phyloP scores from a whole-genome alignment of 2,797 vertebrate species.

The Labroides dimidiatus region DNA sequence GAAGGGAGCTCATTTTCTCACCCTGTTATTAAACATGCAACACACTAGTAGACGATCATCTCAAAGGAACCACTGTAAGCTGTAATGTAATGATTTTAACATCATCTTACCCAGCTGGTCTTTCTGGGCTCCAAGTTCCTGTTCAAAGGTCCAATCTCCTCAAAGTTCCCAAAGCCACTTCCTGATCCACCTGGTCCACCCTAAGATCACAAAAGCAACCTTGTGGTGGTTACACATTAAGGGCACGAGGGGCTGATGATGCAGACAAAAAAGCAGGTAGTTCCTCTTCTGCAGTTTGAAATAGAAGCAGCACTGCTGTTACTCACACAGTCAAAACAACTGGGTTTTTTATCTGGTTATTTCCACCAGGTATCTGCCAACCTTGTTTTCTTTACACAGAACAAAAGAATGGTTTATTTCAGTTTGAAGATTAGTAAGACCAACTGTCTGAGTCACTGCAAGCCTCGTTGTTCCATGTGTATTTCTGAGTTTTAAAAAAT shows the following conservation, averaged over 20 bases:
- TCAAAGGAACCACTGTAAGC: too few species aligned
- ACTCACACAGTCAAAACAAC: slow-evolving; percentile 12
- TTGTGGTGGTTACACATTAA: neutral
- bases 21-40: neutral
- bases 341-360: neutral
- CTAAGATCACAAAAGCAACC: slow-evolving; percentile 70
- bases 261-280: neutral
- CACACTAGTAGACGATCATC: neutral
- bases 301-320: slow-evolving; percentile 13
- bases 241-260: neutral
- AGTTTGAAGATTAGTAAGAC: too few species aligned
- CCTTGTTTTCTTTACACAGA: too few species aligned
- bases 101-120: slow-evolving; percentile 89
- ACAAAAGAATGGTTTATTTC: too few species aligned
- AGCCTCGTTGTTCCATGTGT: neutral
- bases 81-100: neutral
- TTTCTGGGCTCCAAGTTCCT: slow-evolving; percentile 85
- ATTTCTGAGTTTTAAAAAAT: neutral
- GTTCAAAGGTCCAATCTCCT: slow-evolving; percentile 93
- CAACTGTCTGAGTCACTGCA: neutral
- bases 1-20: neutral
- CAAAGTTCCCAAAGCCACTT: slow-evolving; percentile 96
- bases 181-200: slow-evolving; percentile 95
- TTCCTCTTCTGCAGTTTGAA: slow-evolving; percentile 31
- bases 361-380: neutral